Percentiles rank a stretch among this genome's conserved stretches.
Conservation (phyloP, 2,888 invertebrate genomes). For the Escarpia spicata region DNA sequence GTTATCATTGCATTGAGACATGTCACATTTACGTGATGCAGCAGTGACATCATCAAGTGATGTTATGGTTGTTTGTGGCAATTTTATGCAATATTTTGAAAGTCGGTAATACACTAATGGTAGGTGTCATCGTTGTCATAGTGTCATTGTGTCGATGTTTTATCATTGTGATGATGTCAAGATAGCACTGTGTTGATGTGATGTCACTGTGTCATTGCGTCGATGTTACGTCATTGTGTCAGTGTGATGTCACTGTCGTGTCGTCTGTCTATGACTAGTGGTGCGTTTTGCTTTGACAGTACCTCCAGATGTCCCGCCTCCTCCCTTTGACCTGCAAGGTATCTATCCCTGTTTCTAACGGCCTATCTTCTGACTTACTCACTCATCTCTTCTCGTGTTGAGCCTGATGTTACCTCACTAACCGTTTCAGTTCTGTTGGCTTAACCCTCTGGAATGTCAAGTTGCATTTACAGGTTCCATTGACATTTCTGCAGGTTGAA, state of each 20-base stretch:
- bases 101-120: not conserved
- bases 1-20: too few relatives aligned
- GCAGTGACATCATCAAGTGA: not conserved
- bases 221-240: not conserved
- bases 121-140: not conserved
- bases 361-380: not conserved
- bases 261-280: not conserved
- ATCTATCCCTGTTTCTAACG: not conserved
- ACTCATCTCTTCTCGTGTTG: not conserved
- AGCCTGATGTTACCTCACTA: not conserved
- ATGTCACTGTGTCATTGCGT: too few relatives aligned
- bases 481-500: not conserved
- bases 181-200: too few relatives aligned
- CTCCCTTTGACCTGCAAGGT: not conserved
- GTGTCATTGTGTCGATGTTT: too few relatives aligned
- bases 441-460: not conserved
- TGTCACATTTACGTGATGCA: not conserved
- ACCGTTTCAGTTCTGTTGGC: not conserved
- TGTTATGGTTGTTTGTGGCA: not conserved
- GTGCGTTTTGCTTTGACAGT: not conserved
- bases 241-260: not conserved
- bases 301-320: not conserved
- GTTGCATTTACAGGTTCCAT: not conserved
- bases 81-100: not conserved
- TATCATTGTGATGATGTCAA: too few relatives aligned